A percentile compares a stretch with the other conserved stretches of the same genome.
Conservation (phyloP, 2,113 vertebrate species). For the Symphodus melops region DNA sequence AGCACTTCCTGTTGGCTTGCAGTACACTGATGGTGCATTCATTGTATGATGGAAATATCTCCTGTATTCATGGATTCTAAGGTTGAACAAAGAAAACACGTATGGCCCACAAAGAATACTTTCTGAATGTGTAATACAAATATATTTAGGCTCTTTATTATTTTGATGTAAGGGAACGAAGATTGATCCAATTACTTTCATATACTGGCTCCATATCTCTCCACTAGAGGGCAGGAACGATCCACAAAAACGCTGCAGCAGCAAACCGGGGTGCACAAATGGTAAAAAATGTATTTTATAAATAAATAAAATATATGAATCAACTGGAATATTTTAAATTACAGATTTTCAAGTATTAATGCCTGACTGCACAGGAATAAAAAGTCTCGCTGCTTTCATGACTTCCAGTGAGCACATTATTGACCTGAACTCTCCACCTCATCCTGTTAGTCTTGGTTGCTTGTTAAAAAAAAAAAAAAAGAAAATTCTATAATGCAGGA, state of each 20-base stretch:
- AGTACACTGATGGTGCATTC: not conserved
- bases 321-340: constrained; percentile 24
- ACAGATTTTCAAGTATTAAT: constrained; percentile 24
- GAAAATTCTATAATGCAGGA: not conserved
- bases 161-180: no score
- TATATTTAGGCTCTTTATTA: no score
- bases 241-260: constrained; percentile 20
- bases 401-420: constrained; percentile 22
- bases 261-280: not conserved
- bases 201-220: not conserved
- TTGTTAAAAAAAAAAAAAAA: not conserved
- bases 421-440: constrained; percentile 19
- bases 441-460: constrained; percentile 19
- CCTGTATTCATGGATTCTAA: constrained; percentile 13
- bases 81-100: not conserved
- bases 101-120: no score
- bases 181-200: not conserved
- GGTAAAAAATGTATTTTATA: not conserved
- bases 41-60: constrained; percentile 19
- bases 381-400: constrained; percentile 46
- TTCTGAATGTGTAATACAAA: no score
- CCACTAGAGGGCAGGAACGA: constrained; percentile 71
- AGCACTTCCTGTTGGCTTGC: constrained; percentile 5
- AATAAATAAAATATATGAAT: constrained; percentile 13
- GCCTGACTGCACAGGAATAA: constrained; percentile 1